Percentiles rank a stretch among this genome's conserved stretches.
Conservation (phyloP, 2,888 invertebrate species). For the Eledona agricola region DNA sequence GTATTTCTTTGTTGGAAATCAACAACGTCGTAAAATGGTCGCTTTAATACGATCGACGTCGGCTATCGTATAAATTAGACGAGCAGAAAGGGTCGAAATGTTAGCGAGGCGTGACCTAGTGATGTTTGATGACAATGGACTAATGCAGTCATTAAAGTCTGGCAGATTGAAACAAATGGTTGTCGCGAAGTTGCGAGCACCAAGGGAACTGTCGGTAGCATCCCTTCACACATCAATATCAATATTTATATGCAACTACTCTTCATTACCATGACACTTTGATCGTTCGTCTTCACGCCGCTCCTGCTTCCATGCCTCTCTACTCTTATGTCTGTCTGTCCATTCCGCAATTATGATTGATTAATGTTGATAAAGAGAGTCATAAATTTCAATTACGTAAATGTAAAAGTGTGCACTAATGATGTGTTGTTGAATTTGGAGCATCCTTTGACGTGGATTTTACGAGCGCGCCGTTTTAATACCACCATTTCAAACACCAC, state of each 20-base stretch:
- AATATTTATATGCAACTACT: slow-evolving; percentile 61
- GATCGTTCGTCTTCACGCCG: slow-evolving; percentile 53
- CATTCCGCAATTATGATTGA: slow-evolving; percentile 53
- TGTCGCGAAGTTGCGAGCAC: slow-evolving; percentile 52
- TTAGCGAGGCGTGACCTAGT: slow-evolving; percentile 48
- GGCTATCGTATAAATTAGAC: slow-evolving; percentile 43
- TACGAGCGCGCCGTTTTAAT: too few species aligned
- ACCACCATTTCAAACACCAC: too few species aligned
- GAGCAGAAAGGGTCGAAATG: slow-evolving; percentile 41
- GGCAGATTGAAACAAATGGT: slow-evolving; percentile 67
- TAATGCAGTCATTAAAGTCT: slow-evolving; percentile 57
- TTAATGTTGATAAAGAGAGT: slow-evolving; percentile 48
- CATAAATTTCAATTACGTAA: slow-evolving; percentile 53
- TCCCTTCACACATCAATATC: slow-evolving; percentile 66
- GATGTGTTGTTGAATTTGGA: slow-evolving; percentile 31
- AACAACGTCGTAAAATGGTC: slow-evolving; percentile 41
- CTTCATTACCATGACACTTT: slow-evolving; percentile 61
- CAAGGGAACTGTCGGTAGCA: slow-evolving; percentile 62
- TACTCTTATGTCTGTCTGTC: slow-evolving; percentile 44
- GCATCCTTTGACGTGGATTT: slow-evolving; percentile 18
- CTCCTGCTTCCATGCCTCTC: slow-evolving; percentile 41
- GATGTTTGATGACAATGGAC: slow-evolving; percentile 51
- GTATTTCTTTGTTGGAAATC: slow-evolving; percentile 21
- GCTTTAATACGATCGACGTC: slow-evolving; percentile 38
- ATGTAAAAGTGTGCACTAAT: slow-evolving; percentile 37